Base-by-base conservation (phyloP, 2,888 invertebrate species). In the Hypercompe scribonia region DNA sequence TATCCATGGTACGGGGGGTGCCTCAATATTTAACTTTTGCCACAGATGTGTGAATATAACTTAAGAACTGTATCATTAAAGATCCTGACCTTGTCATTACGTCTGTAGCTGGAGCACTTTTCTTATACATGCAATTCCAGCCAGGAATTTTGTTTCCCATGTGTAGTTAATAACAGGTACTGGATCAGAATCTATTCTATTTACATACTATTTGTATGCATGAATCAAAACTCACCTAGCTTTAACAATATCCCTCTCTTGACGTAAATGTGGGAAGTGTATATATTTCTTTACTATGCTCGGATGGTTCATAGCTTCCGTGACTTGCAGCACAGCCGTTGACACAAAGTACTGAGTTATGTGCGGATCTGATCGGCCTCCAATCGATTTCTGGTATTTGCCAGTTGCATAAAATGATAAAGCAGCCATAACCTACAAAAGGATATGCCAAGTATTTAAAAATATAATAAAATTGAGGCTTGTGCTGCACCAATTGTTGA, bases 341-440 rank as follows among this genome's bases (percentile, higher is more conserved):
- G 90, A 89, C 50, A 94, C 93, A 81, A 95, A 95, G 84, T 95
- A 95, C 73, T 93, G 94, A 0, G 93, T 93, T 39, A 93, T 88
- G 68, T 87, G 92, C 0, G 94, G 94, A 76, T 95, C 95, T 0
- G 90, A 90, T 78, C 92, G 92, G 18, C 93, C 93, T 2, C 90
- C 90, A 34, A 94, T 91, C 0, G 90, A 90, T 78, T 94, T 95
- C 75, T 95, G 95, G 68, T 90, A 94, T 78, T 95, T 95, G 0
- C 95, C 95, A 1, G 94, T 90, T 18, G 94, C 94, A 77, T 90
- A 95, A 76, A 94, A 95, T 50, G 94, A 89, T n/a, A 95, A 80
- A 11, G 95, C 90, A 79, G 95, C 95, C 86, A 95, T 77, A 1
- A 95, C 91, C 95, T 95, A 81, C 10, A 54, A 54, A 54, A 54